Percentiles rank a stretch among this genome's conserved stretches.
These are phyloP conservation scores for Thalassophryne amazonica DNA, from an alignment of 2,797 vertebrate genomes.

Conservation along the genomic window DNA sequence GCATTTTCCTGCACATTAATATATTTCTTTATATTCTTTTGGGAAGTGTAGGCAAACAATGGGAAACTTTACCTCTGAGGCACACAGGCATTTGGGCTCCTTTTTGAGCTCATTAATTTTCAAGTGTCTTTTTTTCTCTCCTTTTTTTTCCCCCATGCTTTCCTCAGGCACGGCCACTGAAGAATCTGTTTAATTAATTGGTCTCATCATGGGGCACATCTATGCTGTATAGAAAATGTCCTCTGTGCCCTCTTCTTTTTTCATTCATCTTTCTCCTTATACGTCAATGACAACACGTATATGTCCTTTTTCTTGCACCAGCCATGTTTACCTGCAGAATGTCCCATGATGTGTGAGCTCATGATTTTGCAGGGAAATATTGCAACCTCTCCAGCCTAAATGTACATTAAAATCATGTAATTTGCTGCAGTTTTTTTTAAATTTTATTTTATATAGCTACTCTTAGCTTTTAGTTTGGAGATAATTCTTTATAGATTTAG, in stretches of 20 bases:
- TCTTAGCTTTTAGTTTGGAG: no score
- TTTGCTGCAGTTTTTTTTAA: no score
- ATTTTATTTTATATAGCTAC: no score
- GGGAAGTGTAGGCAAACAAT: conserved; percentile 28
- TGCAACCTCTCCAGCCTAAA: conserved; percentile 20
- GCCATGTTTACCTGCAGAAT: conserved; percentile 45
- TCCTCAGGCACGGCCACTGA: conserved; percentile 68
- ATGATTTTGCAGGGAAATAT: conserved; percentile 31
- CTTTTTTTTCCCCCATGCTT: no score
- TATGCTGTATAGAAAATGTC: conserved; percentile 63
- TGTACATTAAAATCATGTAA: no score
- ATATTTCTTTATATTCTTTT: conserved; percentile 25
- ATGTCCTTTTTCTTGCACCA: conserved; percentile 25
- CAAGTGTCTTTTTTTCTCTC: conserved; percentile 70
- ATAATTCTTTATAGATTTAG: conserved; percentile 57
- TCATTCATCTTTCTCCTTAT: conserved; percentile 28
- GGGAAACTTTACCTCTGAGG: conserved; percentile 44
- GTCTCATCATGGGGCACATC: conserved; percentile 67
- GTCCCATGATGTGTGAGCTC: conserved; percentile 13
- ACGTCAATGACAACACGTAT: conserved; percentile 36
- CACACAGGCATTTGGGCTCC: conserved; percentile 45
- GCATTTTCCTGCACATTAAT: conserved; percentile 32
- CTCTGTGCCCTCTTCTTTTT: conserved; percentile 62
- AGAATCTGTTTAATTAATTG: conserved; percentile 78
- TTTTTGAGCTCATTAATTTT: conserved; percentile 71